Evolutionary conservation across 2,888 invertebrate species (phyloP).

Genomic region (Antheraea yamamai): DNA sequence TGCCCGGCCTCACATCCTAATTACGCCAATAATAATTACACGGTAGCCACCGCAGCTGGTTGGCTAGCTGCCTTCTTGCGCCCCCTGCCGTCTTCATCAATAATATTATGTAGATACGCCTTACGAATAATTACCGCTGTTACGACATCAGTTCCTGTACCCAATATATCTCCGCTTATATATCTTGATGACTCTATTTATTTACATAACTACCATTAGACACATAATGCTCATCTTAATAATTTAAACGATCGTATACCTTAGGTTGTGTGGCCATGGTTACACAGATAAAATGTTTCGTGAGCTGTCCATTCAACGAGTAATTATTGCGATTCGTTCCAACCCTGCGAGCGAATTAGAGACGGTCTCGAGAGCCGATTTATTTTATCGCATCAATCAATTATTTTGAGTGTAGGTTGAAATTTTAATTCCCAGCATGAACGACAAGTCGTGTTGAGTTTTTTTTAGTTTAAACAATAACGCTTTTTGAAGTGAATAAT

Average conservation of each 20-base stretch:
- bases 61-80: conserved; percentile 44
- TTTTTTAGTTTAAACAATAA: conserved; percentile 56
- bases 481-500: conserved; percentile 68
- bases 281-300: conserved; percentile 37
- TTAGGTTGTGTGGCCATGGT: conserved; percentile 21
- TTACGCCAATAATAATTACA: conserved; percentile 80
- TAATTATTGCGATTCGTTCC: conserved; percentile 64
- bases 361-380: conserved; percentile 51
- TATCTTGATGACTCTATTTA: not conserved
- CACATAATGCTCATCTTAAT: not conserved
- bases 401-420: conserved; percentile 62
- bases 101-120: conserved; percentile 42
- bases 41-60: conserved; percentile 68
- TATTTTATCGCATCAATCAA: conserved; percentile 73
- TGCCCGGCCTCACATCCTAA: conserved; percentile 75
- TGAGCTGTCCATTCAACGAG: conserved; percentile 39
- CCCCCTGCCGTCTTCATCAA: conserved; percentile 55
- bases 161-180: not conserved
- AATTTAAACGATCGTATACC: conserved; percentile 15
- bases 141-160: not conserved
- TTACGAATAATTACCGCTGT: conserved; percentile 6
- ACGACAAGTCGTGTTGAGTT: conserved; percentile 46
- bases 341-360: conserved; percentile 46
- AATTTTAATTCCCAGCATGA: conserved; percentile 60
- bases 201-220: not conserved